These are phyloP conservation scores for Sebastes alutus DNA, from an alignment of 2,797 vertebrate genomes.

Conservation along the genomic window DNA sequence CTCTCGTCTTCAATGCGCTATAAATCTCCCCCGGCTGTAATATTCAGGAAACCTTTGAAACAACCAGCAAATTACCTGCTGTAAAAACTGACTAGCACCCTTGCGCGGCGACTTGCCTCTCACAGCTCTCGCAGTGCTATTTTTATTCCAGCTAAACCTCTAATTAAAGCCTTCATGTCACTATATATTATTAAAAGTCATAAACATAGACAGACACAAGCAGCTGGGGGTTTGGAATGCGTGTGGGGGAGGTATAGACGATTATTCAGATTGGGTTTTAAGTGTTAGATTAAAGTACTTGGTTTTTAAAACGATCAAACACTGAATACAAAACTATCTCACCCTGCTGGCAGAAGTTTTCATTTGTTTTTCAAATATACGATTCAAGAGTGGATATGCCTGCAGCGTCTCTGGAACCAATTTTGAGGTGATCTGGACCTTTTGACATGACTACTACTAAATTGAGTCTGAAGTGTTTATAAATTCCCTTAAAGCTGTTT, in stretches of 20 bases:
- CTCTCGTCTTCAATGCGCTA: constrained; percentile 36
- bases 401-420: constrained; percentile 66
- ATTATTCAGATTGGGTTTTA: constrained; percentile 20
- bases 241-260: background rate
- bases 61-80: constrained; percentile 82
- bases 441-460: constrained; percentile 58
- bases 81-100: constrained; percentile 76
- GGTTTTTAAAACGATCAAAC: constrained; percentile 28
- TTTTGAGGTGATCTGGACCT: constrained; percentile 74
- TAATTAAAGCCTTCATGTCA: constrained; percentile 76
- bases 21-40: constrained; percentile 78
- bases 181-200: constrained; percentile 80
- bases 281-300: constrained; percentile 37
- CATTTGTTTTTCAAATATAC: constrained; percentile 21
- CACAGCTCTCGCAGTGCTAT: constrained; percentile 50
- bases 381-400: constrained; percentile 12
- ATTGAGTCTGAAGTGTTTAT: constrained; percentile 75
- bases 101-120: constrained; percentile 50
- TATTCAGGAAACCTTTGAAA: constrained; percentile 81
- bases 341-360: background rate
- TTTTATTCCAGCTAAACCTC: constrained; percentile 67
- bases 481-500: constrained; percentile 68
- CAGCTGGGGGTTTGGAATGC: constrained; percentile 50
- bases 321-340: constrained; percentile 1
- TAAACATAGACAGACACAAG: constrained; percentile 74